Evolutionary conservation across 2,113 vertebrate species (phyloP).

Genomic region (Archilochus colubris): DNA sequence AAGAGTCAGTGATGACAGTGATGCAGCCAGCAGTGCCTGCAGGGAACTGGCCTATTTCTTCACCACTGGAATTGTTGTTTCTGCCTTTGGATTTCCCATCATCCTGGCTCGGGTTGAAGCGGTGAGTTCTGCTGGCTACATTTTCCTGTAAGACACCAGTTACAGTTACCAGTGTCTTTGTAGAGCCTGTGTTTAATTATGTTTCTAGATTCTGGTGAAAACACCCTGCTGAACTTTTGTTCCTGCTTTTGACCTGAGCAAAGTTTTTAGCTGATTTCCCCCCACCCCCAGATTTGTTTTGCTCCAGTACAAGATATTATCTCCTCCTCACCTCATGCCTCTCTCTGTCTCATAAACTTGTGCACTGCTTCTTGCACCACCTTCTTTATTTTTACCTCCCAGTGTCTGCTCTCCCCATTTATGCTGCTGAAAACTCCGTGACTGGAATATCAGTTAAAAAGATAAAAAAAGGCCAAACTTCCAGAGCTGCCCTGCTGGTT

Average conservation of each 20-base stretch:
- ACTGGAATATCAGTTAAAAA: neutral
- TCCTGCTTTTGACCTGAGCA: neutral
- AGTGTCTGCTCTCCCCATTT: neutral
- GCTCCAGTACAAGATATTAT: neutral
- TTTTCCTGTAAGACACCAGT: neutral
- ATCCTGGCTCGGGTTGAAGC: conserved; percentile 84
- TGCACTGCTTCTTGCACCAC: neutral
- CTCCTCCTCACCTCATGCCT: neutral
- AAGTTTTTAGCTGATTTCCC: neutral
- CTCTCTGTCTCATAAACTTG: neutral
- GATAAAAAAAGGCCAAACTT: neutral
- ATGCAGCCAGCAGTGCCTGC: conserved; percentile 90
- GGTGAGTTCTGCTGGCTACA: conserved; percentile 72
- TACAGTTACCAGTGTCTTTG: neutral
- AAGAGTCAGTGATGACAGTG: conserved; percentile 84
- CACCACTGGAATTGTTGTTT: conserved; percentile 95
- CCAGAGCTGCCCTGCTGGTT: neutral
- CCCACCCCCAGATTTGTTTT: neutral
- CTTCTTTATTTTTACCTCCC: neutral
- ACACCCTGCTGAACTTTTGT: neutral
- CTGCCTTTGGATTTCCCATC: conserved; percentile 89
- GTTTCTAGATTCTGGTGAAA: neutral
- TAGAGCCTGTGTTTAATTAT: neutral
- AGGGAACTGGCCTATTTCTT: conserved; percentile 92
- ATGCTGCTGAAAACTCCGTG: neutral